Percentiles rank a stretch among this genome's conserved stretches.
Evolutionary conservation across 2,797 vertebrate species (phyloP).

Genomic region (Bryconaethiops microstoma): DNA sequence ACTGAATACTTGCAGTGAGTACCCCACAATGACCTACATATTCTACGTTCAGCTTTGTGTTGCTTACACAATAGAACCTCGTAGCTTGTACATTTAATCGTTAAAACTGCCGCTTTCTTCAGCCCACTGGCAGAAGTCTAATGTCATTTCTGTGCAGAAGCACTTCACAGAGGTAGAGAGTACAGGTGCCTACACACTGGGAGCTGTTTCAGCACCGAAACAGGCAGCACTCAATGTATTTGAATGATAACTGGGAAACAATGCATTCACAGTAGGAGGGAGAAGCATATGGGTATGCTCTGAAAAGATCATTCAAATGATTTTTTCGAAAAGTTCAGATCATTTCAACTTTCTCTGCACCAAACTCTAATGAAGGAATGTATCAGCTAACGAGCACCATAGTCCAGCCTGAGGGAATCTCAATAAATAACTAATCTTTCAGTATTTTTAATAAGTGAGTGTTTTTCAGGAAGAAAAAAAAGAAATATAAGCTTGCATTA

Average conservation of each 20-base stretch:
- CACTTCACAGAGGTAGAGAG: constrained; percentile 7
- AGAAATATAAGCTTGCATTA: neutral
- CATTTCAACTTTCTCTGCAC: neutral
- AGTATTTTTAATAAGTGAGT: neutral
- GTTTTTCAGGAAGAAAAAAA: neutral
- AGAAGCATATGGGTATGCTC: neutral
- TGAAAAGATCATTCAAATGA: constrained; percentile 6
- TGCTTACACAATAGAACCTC: neutral
- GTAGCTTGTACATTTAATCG: neutral
- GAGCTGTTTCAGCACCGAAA: constrained; percentile 6
- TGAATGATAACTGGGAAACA: constrained; percentile 7
- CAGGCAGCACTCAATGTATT: constrained; percentile 7
- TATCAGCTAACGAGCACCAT: neutral
- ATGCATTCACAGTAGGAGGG: constrained; percentile 1
- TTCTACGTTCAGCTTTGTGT: neutral
- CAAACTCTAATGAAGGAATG: neutral
- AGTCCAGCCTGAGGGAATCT: neutral
- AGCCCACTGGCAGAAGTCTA: constrained; percentile 4
- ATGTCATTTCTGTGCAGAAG: constrained; percentile 10
- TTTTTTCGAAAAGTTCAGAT: constrained; percentile 8
- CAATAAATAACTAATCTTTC: constrained; percentile 12
- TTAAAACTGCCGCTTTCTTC: constrained; percentile 1
- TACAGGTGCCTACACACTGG: constrained; percentile 15
- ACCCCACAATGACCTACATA: neutral
- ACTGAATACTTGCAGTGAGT: neutral